These are phyloP conservation scores for Sylvia atricapilla DNA, from an alignment of 2,113 vertebrate species.

Conservation along the genomic window DNA sequence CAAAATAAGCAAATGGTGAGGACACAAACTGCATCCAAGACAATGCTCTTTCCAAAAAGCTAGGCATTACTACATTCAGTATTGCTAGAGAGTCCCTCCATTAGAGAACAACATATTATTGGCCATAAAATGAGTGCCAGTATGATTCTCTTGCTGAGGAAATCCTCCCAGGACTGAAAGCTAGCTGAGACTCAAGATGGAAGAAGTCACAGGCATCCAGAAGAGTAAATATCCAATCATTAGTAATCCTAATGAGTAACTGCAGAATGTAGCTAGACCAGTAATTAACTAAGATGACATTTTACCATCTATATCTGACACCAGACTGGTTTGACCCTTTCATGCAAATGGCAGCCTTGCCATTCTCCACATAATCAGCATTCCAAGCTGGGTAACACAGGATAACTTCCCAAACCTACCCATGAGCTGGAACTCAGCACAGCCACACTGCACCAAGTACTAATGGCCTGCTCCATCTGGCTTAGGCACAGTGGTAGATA, in stretches of 20 bases:
- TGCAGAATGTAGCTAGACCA: not conserved
- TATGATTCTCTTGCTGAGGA: not conserved
- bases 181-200: not conserved
- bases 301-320: not conserved
- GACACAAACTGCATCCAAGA: not conserved
- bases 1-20: not conserved
- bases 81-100: not conserved
- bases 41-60: not conserved
- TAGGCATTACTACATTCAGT: not conserved
- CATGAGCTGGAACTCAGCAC: not conserved
- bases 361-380: not conserved
- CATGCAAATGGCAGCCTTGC: not conserved
- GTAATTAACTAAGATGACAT: not conserved
- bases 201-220: not conserved
- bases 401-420: not conserved
- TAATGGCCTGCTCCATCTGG: not conserved
- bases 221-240: not conserved
- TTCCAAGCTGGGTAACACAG: not conserved
- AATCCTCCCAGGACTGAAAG: not conserved
- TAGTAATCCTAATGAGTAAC: conserved; percentile 24
- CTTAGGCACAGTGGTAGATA: not conserved
- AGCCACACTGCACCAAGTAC: not conserved
- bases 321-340: not conserved
- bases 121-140: not conserved
- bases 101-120: not conserved